Base-by-base conservation (phyloP, 2,113 vertebrate genomes). In the Alethe diademata region DNA sequence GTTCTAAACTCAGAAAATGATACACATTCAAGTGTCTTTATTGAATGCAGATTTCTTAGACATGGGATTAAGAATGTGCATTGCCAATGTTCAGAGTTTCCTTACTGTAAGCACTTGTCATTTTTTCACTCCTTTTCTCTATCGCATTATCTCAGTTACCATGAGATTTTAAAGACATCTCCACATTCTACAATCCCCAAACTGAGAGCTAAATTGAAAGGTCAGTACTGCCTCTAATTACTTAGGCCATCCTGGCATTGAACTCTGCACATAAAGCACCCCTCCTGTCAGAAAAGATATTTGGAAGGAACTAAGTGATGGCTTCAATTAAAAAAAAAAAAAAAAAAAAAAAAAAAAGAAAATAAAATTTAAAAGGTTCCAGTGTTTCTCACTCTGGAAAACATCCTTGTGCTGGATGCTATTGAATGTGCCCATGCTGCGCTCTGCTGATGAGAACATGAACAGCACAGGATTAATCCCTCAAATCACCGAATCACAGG, bases 401-500 rank as follows among this genome's bases (percentile, higher is more conserved):
- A 5, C 7, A 5, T 43, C 50, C 53, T 43, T 60, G 40, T 73
- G 50, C 35, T 9, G 5, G 42, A 31, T 64, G 40, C 31, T 54
- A 5, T 28, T 75, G 19, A 19, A 25, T 24, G 61, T 88, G 79
- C 33, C 83, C 0, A 24, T 97, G 92, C 96, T 97, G 96, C 96
- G 0, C 96, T 96, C 96, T 97, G 93, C 92, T 93, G 96, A 36
- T 67, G 69, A 48, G 31, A n/a, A 35, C 7, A 0, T 12, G 94
- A 78, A 93, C 31, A 88, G 86, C 96, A 90, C 1, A 3, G 31
- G 70, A 61, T 28, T 53, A 38, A 45, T 53, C 40, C 56, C 56
- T 66, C 11, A 54, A 35, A 69, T 48, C 40, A 40, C 24, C 48
- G 14, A 61, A 31, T 42, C 31, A 6, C 25, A 13, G 47, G 8